Evolutionary conservation across 2,113 vertebrate genomes (phyloP).

Genomic region (Hippocampus mohnikei): DNA sequence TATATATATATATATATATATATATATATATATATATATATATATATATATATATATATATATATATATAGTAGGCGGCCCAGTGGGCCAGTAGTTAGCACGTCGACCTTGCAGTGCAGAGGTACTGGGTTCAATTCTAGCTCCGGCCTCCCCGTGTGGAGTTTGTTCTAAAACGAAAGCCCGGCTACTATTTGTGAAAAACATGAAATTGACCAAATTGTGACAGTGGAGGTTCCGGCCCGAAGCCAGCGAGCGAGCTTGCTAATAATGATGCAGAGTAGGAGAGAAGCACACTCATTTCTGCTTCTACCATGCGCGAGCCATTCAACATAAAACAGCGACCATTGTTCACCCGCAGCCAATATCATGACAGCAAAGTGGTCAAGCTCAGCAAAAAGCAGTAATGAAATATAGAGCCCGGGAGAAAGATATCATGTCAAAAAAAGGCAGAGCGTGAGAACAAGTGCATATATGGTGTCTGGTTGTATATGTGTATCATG

Average conservation of each 20-base stretch:
- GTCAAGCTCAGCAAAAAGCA: background rate
- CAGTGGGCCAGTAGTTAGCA: too few species aligned
- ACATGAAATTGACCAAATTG: too few species aligned
- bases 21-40: too few species aligned
- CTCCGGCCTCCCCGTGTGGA: too few species aligned
- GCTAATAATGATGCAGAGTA: constrained; percentile 36
- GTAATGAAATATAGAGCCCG: background rate
- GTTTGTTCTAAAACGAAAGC: too few species aligned
- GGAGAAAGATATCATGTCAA: background rate
- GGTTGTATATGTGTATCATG: constrained; percentile 10
- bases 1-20: too few species aligned
- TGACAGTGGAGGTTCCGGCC: too few species aligned
- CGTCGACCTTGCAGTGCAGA: too few species aligned
- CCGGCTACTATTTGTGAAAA: too few species aligned
- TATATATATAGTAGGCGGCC: too few species aligned
- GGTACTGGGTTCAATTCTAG: too few species aligned
- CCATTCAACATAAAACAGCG: constrained; percentile 14
- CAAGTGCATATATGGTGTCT: background rate
- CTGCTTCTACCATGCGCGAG: constrained; percentile 24
- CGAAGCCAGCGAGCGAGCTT: constrained; percentile 1
- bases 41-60: too few species aligned
- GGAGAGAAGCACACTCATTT: constrained; percentile 29
- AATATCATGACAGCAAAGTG: constrained; percentile 12
- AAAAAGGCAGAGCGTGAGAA: constrained; percentile 10
- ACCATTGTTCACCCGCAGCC: constrained; percentile 10